These are phyloP conservation scores for Enteromius thamalakanensis DNA, from an alignment of 2,797 vertebrate genomes.

Conservation along the genomic window DNA sequence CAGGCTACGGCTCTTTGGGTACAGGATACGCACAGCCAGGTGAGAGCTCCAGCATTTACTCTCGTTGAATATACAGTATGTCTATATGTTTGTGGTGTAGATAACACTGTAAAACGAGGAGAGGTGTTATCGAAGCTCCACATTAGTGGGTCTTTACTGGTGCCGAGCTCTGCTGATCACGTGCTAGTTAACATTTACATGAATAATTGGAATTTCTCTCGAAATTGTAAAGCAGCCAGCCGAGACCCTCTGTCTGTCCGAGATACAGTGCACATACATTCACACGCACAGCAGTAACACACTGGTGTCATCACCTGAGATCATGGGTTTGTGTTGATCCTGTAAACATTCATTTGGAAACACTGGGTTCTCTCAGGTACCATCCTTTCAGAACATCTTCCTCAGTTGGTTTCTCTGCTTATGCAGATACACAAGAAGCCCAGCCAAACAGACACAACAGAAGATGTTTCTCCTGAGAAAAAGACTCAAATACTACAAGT, in stretches of 20 bases:
- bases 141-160: not conserved
- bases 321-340: not conserved
- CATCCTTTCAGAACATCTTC: constrained; percentile 10
- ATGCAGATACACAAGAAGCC: not conserved
- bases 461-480: not conserved
- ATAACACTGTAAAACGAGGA: not conserved
- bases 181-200: not conserved
- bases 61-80: not conserved
- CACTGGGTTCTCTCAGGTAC: not conserved
- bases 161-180: not conserved
- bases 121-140: not conserved
- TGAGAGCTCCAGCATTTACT: not conserved
- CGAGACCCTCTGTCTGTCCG: not conserved
- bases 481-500: not conserved
- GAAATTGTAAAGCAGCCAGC: not conserved
- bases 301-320: not conserved
- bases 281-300: not conserved
- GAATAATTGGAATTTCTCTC: not conserved
- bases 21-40: constrained; percentile 55
- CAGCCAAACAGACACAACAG: not conserved
- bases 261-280: not conserved
- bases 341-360: not conserved
- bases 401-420: constrained; percentile 28
- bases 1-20: constrained; percentile 57
- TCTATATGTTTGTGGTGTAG: not conserved